Conservation (phyloP, 2,888 invertebrate genomes). For the Dioctria linearis region DNA sequence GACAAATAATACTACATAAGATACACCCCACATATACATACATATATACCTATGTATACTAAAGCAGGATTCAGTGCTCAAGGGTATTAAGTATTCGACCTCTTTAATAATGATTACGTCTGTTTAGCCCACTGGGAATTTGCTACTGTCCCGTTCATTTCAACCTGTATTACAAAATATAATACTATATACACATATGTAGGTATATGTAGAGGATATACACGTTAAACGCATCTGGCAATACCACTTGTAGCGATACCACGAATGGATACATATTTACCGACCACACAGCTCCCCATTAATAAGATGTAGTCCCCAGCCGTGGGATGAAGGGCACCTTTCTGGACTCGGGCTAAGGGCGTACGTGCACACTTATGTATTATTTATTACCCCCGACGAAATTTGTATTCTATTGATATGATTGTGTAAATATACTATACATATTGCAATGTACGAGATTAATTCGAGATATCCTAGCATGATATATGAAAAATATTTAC, state of each 20-base stretch:
- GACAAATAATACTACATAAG: too few species aligned
- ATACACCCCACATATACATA: background rate
- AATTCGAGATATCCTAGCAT: conserved; percentile 57
- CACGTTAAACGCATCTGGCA: conserved; percentile 41
- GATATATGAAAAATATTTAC: conserved; percentile 59
- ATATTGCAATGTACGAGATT: conserved; percentile 56
- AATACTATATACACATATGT: too few species aligned
- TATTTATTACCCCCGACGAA: conserved; percentile 52
- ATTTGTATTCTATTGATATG: conserved; percentile 59
- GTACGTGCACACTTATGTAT: conserved; percentile 45
- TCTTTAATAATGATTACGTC: conserved; percentile 42
- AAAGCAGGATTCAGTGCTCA: conserved; percentile 4
- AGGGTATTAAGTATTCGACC: conserved; percentile 27
- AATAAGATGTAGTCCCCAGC: conserved; percentile 37
- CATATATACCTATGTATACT: background rate
- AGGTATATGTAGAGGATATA: background rate
- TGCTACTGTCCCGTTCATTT: background rate
- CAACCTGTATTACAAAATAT: background rate
- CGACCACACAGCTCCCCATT: conserved; percentile 42
- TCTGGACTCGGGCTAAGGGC: background rate
- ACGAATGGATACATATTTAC: conserved; percentile 41
- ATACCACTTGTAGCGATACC: conserved; percentile 42
- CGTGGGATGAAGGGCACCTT: conserved; percentile 29
- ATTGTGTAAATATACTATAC: conserved; percentile 54
- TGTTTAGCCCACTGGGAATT: conserved; percentile 20